Evolutionary conservation across 2,113 vertebrate species (phyloP).

Genomic region (Chiloscyllium plagiosum): DNA sequence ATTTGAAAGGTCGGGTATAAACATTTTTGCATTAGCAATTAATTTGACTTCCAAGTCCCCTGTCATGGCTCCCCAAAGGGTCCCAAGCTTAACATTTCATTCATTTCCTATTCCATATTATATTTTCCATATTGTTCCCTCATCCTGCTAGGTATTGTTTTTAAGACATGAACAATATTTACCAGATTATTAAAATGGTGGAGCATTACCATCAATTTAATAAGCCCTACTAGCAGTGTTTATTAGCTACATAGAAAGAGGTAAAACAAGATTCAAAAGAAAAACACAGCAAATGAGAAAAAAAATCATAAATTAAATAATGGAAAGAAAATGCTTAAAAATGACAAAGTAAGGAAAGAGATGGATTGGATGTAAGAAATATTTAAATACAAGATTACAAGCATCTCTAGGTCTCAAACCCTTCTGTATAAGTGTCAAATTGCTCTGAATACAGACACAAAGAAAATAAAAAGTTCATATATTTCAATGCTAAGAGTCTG

Average conservation of each 20-base stretch:
- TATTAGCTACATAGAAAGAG: neutral
- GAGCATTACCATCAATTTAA: neutral
- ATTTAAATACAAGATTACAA: neutral
- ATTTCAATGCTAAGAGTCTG: neutral
- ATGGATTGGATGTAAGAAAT: neutral
- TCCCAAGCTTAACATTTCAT: neutral
- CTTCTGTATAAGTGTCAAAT: neutral
- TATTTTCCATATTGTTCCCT: neutral
- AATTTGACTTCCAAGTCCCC: neutral
- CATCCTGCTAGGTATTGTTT: neutral
- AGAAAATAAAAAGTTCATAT: neutral
- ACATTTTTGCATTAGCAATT: neutral
- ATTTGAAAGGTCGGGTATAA: neutral
- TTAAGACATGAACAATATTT: neutral
- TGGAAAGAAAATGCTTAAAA: neutral
- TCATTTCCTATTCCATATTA: conserved; percentile 4
- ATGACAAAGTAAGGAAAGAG: neutral
- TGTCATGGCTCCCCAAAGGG: neutral
- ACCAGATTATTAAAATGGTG: neutral
- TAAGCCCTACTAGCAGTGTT: neutral
- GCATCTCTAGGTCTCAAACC: neutral
- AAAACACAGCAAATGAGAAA: neutral
- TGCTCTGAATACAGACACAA: neutral
- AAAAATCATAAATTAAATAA: neutral
- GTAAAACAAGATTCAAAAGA: neutral